Conservation (phyloP, 2,797 vertebrate species). For the Yasuhikotakia modesta region DNA sequence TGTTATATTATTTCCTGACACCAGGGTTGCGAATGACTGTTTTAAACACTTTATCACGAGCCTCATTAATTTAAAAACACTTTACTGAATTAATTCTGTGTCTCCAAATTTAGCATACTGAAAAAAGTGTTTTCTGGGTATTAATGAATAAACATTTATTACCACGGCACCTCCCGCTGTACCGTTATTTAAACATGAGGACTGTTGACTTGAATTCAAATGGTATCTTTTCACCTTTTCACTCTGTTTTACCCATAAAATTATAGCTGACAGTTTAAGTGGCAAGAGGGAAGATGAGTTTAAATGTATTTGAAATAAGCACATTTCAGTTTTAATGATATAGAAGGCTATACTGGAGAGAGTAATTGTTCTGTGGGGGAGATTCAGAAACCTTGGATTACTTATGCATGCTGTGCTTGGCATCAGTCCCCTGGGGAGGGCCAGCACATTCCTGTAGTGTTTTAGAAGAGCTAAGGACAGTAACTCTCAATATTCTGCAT, state of each 20-base stretch:
- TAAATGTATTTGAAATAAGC: constrained; percentile 43
- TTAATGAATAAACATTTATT: constrained; percentile 37
- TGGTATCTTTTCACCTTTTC: constrained; percentile 21
- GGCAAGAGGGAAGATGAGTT: constrained; percentile 2
- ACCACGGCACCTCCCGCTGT: constrained; percentile 8
- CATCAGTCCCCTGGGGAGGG: constrained; percentile 33
- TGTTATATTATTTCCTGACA: constrained; percentile 15
- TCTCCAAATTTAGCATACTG: not conserved
- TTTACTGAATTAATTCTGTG: constrained; percentile 11
- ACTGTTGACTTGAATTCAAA: constrained; percentile 13
- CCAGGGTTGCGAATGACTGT: constrained; percentile 12
- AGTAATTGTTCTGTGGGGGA: constrained; percentile 39
- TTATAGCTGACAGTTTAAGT: constrained; percentile 39
- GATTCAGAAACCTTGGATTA: constrained; percentile 39
- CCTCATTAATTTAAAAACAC: constrained; percentile 8
- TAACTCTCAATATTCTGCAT: constrained; percentile 36
- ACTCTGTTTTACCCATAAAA: not conserved
- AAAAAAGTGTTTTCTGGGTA: not conserved
- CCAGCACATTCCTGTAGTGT: constrained; percentile 17
- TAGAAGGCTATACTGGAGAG: constrained; percentile 28
- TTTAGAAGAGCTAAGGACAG: constrained; percentile 37
- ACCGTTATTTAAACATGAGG: constrained; percentile 13
- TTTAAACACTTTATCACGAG: constrained; percentile 21
- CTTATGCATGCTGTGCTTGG: constrained; percentile 42
- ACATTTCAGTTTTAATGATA: constrained; percentile 43